A percentile compares a stretch with the other conserved stretches of the same genome.
These are phyloP conservation scores for Xiphorhynchus elegans DNA, from an alignment of 2,113 vertebrate genomes.

Conservation along the genomic window DNA sequence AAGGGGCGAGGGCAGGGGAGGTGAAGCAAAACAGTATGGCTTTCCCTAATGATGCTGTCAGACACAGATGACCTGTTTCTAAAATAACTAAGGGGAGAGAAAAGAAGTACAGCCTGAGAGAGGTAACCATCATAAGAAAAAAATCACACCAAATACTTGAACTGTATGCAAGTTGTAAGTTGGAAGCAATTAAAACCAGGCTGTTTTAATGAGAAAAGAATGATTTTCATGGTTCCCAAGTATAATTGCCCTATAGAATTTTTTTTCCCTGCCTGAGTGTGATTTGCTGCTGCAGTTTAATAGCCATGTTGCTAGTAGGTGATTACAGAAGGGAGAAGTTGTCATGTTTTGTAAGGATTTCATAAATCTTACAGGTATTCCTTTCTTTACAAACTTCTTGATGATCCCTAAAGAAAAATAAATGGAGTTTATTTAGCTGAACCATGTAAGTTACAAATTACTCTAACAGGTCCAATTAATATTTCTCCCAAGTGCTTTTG, in stretches of 20 bases:
- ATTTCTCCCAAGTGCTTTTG: constrained; percentile 45
- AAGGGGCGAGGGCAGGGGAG: not conserved
- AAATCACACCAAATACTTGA: not conserved
- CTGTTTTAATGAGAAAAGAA: not conserved
- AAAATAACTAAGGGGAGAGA: not conserved
- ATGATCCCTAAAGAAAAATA: constrained; percentile 42
- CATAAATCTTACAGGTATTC: not conserved
- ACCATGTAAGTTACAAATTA: constrained; percentile 18
- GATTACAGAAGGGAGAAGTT: not conserved
- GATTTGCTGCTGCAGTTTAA: not conserved
- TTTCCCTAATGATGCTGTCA: not conserved
- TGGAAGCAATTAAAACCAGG: not conserved
- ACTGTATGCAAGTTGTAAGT: not conserved
- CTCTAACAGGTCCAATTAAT: constrained; percentile 38
- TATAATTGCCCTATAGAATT: not conserved
- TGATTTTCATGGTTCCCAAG: not conserved
- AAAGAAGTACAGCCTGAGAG: not conserved
- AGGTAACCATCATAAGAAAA: not conserved
- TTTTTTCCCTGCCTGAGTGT: not conserved
- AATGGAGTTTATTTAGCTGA: constrained; percentile 8
- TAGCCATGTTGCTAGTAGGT: not conserved
- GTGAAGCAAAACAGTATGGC: not conserved
- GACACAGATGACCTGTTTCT: not conserved
- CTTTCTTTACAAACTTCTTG: constrained; percentile 29
- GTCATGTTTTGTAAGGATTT: constrained; percentile 8